phyloP scores from a whole-genome alignment of 2,797 vertebrate species.

The Chaetodon trifasciatus region DNA sequence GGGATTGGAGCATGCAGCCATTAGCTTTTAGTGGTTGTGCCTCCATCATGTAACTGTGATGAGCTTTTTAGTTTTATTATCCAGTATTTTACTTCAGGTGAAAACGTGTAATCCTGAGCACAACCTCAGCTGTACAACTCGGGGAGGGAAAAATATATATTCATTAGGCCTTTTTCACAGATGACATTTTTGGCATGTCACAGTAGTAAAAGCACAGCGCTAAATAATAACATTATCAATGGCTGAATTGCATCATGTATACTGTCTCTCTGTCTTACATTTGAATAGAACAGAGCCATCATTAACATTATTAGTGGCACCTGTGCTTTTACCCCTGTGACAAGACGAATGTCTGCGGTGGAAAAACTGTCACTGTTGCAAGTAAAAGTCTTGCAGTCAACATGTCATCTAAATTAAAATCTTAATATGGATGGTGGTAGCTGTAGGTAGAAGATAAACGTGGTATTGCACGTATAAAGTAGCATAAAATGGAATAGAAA shows the following conservation, averaged over 20 bases:
- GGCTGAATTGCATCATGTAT: not conserved
- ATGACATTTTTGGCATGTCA: not conserved
- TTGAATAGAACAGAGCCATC: not conserved
- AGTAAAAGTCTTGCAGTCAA: not conserved
- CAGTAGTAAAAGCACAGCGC: not conserved
- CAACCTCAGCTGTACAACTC: not conserved
- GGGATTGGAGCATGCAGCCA: constrained; percentile 8
- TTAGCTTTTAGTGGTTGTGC: not conserved
- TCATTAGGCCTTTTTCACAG: not conserved
- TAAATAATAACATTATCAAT: constrained; percentile 1
- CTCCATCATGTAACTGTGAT: not conserved
- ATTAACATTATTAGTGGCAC: not conserved
- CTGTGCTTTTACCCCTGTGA: not conserved
- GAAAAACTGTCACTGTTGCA: not conserved
- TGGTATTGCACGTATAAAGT: not conserved
- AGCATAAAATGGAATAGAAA: not conserved
- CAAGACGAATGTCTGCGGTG: not conserved
- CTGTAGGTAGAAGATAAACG: not conserved
- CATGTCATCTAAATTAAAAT: not conserved
- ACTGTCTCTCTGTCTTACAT: not conserved
- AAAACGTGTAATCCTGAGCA: not conserved
- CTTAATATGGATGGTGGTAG: not conserved
- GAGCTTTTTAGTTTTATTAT: not conserved
- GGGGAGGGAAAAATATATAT: not conserved
- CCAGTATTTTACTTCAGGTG: not conserved